Evolutionary conservation across 2,888 invertebrate species (phyloP).

Genomic region (Apodemia hepburni): DNA sequence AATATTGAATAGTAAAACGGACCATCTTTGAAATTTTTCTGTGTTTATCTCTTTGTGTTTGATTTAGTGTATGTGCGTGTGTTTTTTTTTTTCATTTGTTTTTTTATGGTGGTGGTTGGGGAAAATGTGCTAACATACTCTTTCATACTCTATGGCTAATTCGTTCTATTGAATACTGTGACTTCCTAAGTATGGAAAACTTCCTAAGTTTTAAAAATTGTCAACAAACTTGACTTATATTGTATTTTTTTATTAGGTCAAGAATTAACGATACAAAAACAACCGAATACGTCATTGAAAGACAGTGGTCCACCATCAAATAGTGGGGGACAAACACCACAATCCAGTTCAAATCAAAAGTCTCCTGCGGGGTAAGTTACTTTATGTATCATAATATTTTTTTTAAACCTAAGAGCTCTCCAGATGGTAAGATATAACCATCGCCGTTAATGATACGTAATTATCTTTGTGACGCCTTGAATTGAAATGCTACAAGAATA

Average conservation of each 20-base stretch:
- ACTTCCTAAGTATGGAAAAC: slow-evolving; percentile 19
- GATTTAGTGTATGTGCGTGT: slow-evolving; percentile 26
- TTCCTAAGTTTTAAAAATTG: slow-evolving; percentile 20
- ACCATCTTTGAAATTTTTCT: slow-evolving; percentile 11
- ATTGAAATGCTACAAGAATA: too few species aligned
- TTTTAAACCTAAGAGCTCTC: background rate
- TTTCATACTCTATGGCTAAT: slow-evolving; percentile 78
- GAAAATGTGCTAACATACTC: slow-evolving; percentile 78
- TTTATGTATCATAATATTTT: background rate
- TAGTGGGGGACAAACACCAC: slow-evolving; percentile 71
- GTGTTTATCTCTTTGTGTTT: background rate
- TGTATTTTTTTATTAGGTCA: slow-evolving; percentile 77
- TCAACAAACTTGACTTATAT: slow-evolving; percentile 15
- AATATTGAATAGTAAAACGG: background rate
- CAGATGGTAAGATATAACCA: too few species aligned
- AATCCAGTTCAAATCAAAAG: slow-evolving; percentile 79
- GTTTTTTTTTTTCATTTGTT: slow-evolving; percentile 36
- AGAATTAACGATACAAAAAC: slow-evolving; percentile 97
- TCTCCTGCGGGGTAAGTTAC: slow-evolving; percentile 85
- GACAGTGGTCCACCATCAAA: slow-evolving; percentile 82
- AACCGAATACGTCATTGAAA: slow-evolving; percentile 94
- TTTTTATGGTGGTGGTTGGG: slow-evolving; percentile 76
- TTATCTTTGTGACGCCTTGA: too few species aligned
- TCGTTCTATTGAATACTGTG: slow-evolving; percentile 48
- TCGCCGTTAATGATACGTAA: background rate